These are phyloP conservation scores for Brevimyrus niger DNA, from an alignment of 2,113 vertebrate species.

Conservation along the genomic window DNA sequence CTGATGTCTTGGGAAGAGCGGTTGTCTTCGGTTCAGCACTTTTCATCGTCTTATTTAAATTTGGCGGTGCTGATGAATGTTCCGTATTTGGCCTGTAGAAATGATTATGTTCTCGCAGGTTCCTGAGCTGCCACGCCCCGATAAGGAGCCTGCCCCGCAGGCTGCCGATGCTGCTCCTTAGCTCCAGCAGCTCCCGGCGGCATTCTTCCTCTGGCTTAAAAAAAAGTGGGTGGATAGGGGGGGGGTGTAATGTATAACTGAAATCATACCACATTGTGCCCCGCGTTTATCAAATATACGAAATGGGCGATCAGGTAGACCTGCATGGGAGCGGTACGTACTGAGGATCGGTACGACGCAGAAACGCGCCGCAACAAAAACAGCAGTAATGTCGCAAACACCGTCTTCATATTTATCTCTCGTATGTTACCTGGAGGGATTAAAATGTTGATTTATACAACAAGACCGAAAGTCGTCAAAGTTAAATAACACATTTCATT, in stretches of 20 bases:
- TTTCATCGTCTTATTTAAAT: conserved; percentile 14
- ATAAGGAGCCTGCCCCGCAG: conserved; percentile 66
- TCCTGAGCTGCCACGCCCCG: conserved; percentile 61
- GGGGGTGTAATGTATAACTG: background rate
- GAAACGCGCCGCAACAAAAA: conserved; percentile 38
- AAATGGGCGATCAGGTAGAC: background rate
- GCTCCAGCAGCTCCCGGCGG: conserved; percentile 53
- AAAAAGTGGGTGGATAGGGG: background rate
- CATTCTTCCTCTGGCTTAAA: conserved; percentile 60
- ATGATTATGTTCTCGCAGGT: conserved; percentile 62
- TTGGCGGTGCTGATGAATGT: conserved; percentile 29
- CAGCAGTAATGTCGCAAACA: conserved; percentile 49
- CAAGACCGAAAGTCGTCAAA: background rate
- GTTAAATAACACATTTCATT: background rate
- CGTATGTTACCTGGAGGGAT: background rate
- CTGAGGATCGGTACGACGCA: conserved; percentile 46
- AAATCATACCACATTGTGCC: background rate
- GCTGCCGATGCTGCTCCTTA: conserved; percentile 59
- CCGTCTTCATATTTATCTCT: conserved; percentile 8
- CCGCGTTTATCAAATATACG: background rate
- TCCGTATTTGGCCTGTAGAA: conserved; percentile 37
- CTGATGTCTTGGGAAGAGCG: conserved; percentile 53
- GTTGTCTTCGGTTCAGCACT: background rate
- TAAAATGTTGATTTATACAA: background rate
- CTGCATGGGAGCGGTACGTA: conserved; percentile 42